These are phyloP conservation scores for Cheilosia variabilis DNA, from an alignment of 2,888 invertebrate genomes.

Conservation along the genomic window DNA sequence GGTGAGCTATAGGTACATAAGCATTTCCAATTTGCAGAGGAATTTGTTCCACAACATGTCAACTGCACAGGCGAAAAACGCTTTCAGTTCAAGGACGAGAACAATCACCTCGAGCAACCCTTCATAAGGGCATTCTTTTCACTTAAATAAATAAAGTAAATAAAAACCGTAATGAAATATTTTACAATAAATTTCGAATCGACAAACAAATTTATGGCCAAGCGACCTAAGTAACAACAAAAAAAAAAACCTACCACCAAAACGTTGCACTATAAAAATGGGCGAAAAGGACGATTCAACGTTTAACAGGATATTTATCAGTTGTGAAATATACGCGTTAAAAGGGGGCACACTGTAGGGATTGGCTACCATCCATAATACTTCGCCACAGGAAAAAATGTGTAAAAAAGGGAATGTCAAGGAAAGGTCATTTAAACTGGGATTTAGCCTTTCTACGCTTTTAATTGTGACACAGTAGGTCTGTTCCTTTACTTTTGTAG, in stretches of 20 bases:
- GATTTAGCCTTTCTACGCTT: no score
- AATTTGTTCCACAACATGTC: background rate
- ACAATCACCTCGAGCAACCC: conserved; percentile 38
- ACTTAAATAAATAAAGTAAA: conserved; percentile 49
- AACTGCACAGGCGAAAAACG: background rate
- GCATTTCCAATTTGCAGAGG: conserved; percentile 45
- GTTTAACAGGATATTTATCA: conserved; percentile 63
- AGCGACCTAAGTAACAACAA: conserved; percentile 1
- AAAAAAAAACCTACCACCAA: background rate
- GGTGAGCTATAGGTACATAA: conserved; percentile 52
- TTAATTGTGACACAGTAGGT: no score
- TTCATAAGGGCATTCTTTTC: conserved; percentile 25
- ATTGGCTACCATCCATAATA: no score
- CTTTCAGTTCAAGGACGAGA: conserved; percentile 48
- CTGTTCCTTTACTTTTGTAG: no score
- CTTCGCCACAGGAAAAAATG: no score
- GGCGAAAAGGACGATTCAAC: conserved; percentile 21
- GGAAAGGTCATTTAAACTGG: no score
- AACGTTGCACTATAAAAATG: conserved; percentile 15
- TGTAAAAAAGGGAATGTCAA: no score
- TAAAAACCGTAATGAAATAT: conserved; percentile 71
- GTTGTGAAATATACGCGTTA: conserved; percentile 26
- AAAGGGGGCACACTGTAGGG: background rate
- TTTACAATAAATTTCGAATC: conserved; percentile 72
- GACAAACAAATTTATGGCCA: conserved; percentile 60